Conservation (phyloP, 2,113 vertebrate genomes). For the Caretta caretta region DNA sequence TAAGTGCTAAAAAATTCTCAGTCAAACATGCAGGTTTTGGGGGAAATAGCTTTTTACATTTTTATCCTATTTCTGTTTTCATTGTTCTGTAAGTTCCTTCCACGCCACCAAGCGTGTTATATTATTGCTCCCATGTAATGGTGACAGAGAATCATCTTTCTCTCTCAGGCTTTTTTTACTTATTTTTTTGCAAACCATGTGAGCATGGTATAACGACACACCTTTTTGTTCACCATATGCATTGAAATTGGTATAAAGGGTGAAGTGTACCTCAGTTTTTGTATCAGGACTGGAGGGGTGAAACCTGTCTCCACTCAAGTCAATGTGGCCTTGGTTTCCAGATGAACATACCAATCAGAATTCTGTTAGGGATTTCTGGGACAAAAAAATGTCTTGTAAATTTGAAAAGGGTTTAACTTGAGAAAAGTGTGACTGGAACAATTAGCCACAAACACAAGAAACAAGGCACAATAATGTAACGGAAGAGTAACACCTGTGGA, state of each 20-base stretch:
- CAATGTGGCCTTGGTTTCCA: neutral
- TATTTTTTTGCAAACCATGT: neutral
- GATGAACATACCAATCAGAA: neutral
- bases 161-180: neutral
- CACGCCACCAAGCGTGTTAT: neutral
- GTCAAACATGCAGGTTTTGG: neutral
- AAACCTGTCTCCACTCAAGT: neutral
- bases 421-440: neutral
- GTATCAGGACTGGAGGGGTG: neutral
- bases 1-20: neutral
- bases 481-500: neutral
- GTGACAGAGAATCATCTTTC: neutral
- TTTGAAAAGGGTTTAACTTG: neutral
- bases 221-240: neutral
- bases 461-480: neutral
- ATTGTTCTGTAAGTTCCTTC: neutral
- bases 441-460: neutral
- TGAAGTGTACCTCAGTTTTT: neutral
- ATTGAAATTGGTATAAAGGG: neutral
- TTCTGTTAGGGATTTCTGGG: neutral
- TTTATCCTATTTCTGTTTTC: neutral
- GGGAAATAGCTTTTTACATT: neutral
- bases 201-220: neutral
- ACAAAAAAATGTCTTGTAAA: neutral
- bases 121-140: neutral